Evolutionary conservation across 2,888 invertebrate species (phyloP).

Genomic region (Lasioglossum leucozonium): DNA sequence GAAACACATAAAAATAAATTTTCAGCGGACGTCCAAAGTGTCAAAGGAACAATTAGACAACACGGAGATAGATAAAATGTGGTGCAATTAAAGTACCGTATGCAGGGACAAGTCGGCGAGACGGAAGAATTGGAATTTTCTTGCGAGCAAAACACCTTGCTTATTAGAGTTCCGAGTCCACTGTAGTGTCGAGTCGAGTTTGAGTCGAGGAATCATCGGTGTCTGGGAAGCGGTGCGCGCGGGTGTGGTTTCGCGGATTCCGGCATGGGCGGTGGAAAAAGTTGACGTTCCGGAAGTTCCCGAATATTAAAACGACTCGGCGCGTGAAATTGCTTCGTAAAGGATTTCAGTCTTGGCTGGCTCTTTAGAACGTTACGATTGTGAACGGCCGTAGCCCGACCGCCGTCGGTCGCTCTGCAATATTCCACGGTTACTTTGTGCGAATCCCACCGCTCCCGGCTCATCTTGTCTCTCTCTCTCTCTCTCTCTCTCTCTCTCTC

Average conservation of each 20-base stretch:
- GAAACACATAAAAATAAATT: background rate
- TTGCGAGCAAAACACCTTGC: background rate
- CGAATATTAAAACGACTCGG: constrained; percentile 56
- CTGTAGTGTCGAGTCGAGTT: background rate
- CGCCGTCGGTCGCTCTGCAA: constrained; percentile 28
- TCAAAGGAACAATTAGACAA: background rate
- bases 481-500: background rate
- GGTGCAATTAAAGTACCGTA: background rate
- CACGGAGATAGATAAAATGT: background rate
- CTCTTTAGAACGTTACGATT: constrained; percentile 47
- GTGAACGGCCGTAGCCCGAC: constrained; percentile 20
- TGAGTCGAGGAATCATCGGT: background rate
- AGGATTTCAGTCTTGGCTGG: constrained; percentile 48
- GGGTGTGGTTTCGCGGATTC: background rate
- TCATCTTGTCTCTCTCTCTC: background rate
- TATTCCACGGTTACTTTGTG: constrained; percentile 49
- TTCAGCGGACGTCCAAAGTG: background rate
- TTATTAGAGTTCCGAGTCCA: constrained; percentile 2
- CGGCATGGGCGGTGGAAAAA: background rate
- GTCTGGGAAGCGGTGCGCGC: background rate
- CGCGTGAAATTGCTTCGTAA: constrained; percentile 53
- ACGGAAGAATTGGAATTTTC: background rate
- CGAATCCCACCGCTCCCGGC: constrained; percentile 13
- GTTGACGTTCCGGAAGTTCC: constrained; percentile 22
- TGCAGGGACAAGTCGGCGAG: background rate